These are phyloP conservation scores for Salvelinus alpinus DNA, from an alignment of 2,113 vertebrate genomes.

Conservation along the genomic window DNA sequence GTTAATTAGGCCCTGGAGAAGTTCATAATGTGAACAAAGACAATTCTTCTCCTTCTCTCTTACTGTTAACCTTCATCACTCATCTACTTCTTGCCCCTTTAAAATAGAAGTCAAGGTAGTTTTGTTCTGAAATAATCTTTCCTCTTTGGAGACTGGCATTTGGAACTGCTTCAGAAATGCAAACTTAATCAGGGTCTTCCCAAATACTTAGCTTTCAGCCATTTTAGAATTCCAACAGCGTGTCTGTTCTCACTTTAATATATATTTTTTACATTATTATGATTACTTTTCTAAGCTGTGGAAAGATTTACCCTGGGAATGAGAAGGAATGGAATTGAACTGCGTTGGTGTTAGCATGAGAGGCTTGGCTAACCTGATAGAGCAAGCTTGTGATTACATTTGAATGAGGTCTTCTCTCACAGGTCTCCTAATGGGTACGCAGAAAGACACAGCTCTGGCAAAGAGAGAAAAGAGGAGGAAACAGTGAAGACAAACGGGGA, in stretches of 20 bases:
- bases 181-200: not conserved
- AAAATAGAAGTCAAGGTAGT: not conserved
- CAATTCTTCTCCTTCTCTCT: not conserved
- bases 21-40: not conserved
- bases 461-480: not conserved
- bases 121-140: not conserved
- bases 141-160: not conserved
- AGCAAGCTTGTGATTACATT: not conserved
- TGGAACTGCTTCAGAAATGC: not conserved
- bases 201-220: not conserved
- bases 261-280: not conserved
- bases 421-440: no score
- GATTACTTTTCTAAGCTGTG: not conserved
- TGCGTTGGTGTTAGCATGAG: not conserved
- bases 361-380: not conserved
- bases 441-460: not conserved
- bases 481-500: not conserved
- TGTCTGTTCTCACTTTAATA: not conserved
- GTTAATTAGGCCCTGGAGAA: not conserved
- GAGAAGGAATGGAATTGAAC: no score
- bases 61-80: not conserved
- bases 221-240: not conserved
- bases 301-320: not conserved
- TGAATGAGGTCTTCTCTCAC: not conserved
- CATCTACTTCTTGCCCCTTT: not conserved